Evolutionary conservation across 2,888 invertebrate genomes (phyloP).

Genomic region (Autographa gamma): DNA sequence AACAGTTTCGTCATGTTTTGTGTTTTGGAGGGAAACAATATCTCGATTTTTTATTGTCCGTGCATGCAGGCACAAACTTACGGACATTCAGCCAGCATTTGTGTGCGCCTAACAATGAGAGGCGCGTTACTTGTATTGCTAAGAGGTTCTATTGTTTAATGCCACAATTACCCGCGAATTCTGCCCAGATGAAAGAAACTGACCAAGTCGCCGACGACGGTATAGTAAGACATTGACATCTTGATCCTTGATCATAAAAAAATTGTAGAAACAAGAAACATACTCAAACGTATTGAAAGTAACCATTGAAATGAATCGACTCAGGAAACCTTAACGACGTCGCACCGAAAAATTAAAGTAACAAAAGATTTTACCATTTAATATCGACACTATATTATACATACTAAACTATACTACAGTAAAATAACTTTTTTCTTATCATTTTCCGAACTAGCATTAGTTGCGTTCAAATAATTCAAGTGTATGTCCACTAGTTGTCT

Average conservation of each 20-base stretch:
- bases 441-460: conserved; percentile 12
- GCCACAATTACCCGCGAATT: conserved; percentile 85
- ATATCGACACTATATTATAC: not conserved
- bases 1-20: conserved; percentile 56
- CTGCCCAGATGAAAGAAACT: conserved; percentile 84
- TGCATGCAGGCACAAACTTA: conserved; percentile 55
- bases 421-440: conserved; percentile 66
- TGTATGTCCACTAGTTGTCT: conserved; percentile 76
- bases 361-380: conserved; percentile 7
- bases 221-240: conserved; percentile 36
- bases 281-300: conserved; percentile 3
- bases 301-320: not conserved
- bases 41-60: conserved; percentile 62
- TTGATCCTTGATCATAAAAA: conserved; percentile 68
- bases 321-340: too few species aligned
- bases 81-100: conserved; percentile 66
- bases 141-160: conserved; percentile 89
- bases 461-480: conserved; percentile 66
- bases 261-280: too few species aligned
- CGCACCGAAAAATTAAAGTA: not conserved
- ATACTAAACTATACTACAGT: conserved; percentile 42
- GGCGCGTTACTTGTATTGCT: conserved; percentile 78
- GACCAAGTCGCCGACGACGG: conserved; percentile 79
- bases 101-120: conserved; percentile 68
- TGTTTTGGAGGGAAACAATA: conserved; percentile 60